phyloP scores from a whole-genome alignment of 2,113 vertebrate genomes.

The Chaetodon auriga region DNA sequence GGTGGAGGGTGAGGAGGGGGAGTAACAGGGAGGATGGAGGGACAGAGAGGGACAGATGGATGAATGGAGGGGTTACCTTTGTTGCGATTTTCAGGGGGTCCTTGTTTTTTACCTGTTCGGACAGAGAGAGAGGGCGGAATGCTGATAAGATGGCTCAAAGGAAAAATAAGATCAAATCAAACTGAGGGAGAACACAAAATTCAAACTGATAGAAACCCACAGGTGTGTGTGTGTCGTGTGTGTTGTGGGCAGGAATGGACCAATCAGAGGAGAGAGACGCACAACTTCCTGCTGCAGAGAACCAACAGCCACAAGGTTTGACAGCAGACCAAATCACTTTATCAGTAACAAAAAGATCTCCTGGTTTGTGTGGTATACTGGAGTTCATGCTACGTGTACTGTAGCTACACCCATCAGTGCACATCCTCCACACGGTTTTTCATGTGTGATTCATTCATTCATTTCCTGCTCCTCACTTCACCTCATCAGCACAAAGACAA shows the following conservation, averaged over 20 bases:
- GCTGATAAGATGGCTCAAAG: slow-evolving; percentile 89
- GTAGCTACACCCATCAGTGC: too few relatives aligned
- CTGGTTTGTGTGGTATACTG: neutral
- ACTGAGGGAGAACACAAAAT: slow-evolving; percentile 78
- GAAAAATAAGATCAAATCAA: slow-evolving; percentile 83
- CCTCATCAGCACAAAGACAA: too few relatives aligned
- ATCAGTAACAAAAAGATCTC: neutral
- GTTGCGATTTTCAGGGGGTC: slow-evolving; percentile 99
- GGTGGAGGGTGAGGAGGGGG: slow-evolving; percentile 76
- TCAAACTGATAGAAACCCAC: slow-evolving; percentile 79
- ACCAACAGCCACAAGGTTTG: slow-evolving; percentile 20
- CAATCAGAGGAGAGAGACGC: slow-evolving; percentile 79
- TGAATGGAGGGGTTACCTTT: slow-evolving; percentile 96
- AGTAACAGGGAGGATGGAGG: slow-evolving; percentile 74
- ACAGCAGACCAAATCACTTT: neutral
- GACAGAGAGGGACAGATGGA: slow-evolving; percentile 74
- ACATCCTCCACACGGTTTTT: too few relatives aligned
- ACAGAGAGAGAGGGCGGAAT: slow-evolving; percentile 93
- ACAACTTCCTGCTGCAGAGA: slow-evolving; percentile 32
- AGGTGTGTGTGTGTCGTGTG: slow-evolving; percentile 69
- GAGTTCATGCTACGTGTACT: too few relatives aligned
- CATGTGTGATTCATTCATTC: too few relatives aligned
- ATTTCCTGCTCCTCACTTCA: too few relatives aligned
- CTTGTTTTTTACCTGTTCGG: slow-evolving; percentile 99
- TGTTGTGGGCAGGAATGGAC: slow-evolving; percentile 77